Evolutionary conservation across 2,797 vertebrate species (phyloP).

Genomic region (Intellagama lesueurii): DNA sequence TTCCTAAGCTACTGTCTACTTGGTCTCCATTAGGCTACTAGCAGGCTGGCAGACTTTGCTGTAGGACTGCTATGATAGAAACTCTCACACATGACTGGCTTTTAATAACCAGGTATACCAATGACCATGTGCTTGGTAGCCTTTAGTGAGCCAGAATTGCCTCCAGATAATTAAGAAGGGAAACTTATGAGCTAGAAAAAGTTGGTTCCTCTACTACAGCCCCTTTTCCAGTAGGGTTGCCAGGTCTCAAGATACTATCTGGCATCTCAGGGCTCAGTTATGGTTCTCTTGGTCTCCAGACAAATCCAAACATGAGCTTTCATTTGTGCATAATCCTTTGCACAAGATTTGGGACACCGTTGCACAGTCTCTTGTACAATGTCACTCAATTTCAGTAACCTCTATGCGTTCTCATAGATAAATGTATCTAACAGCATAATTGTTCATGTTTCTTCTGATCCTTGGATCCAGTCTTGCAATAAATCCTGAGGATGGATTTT

Average conservation of each 20-base stretch:
- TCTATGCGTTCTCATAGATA: background rate
- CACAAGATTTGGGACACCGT: no score
- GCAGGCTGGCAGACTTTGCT: background rate
- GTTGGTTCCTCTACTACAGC: background rate
- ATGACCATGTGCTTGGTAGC: background rate
- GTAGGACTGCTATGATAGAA: background rate
- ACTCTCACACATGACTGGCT: background rate
- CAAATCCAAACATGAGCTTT: background rate
- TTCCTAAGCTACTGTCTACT: background rate
- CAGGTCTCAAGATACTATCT: no score
- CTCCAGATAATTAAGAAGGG: background rate
- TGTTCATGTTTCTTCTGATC: background rate
- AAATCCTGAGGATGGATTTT: background rate
- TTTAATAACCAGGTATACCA: background rate
- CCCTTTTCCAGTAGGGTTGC: no score
- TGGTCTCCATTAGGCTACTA: background rate
- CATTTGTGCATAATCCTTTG: background rate
- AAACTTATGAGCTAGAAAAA: background rate
- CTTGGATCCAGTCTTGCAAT: background rate
- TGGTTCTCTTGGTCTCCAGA: no score
- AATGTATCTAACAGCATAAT: background rate
- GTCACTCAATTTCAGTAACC: background rate
- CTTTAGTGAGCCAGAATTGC: background rate
- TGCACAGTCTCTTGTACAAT: background rate
- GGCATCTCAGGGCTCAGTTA: no score